Evolutionary conservation across 2,113 vertebrate species (phyloP), one percentile per base, ranked within the genome.

Genomic region (Silurus asotus): DNA sequence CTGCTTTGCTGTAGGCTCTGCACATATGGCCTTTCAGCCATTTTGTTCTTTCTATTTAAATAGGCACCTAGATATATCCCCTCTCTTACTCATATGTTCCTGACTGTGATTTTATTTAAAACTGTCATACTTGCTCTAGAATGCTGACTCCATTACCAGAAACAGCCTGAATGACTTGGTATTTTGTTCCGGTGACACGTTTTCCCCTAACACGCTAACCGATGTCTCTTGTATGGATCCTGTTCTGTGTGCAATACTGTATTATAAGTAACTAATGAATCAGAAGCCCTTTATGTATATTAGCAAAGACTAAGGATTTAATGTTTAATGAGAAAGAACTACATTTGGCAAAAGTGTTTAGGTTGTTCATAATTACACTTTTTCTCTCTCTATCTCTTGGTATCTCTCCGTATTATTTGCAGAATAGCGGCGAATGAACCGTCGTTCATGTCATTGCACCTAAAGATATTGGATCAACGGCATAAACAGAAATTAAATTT

Each of bases 401-500:
- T 37, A 11, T 59, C 65, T 84, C 20, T 67, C 67, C 80, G 23
- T 65, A 72, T 85, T 37, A 8, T 79, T 91, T 96, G 93, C 95
- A 99, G 98, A 95, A 96, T 99, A 94, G 98, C 98, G 84, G 96
- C 97, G 56, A 98, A 98, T 89, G 97, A 99, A 89, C 95, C 96
- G 87, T 95, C 95, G 6, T 98, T 99, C 90, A 97, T 99, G 96
- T 96, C 96, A 62, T 95, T 94, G 89, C 97, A 98, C 88, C 89
- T 99, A 89, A 99, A 97, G 95, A 97, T 99, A 91, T 95, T 94
- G 89, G 98, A 99, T 91, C 97, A 97, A 90, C 97, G 97, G 89
- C 98, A 99, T 75, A 97, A 98, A 91, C 98, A 99, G 85, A 99
- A 99, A 74, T 95, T 99, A 88, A 98, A 99, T 86, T 95, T 99